Percentiles rank a stretch among this genome's conserved stretches.
Conservation (phyloP, 1,140 invertebrate species). For the Bradysia coprophila region DNA sequence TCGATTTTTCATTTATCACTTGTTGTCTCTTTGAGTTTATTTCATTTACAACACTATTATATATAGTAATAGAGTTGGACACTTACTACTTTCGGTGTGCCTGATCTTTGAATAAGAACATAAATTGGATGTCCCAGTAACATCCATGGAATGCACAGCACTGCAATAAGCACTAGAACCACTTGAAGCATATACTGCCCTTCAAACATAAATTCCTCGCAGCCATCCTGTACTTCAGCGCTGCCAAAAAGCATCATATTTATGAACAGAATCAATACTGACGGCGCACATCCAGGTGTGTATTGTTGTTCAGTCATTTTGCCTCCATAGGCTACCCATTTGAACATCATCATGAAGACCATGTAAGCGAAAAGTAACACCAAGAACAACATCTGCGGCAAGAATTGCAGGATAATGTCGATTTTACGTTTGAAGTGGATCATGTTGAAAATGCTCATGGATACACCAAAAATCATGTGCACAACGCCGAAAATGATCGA, state of each 20-base stretch:
- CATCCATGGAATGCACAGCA: constrained; percentile 83
- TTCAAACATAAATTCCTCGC: constrained; percentile 53
- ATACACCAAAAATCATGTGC: constrained; percentile 94
- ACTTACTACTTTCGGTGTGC: neutral
- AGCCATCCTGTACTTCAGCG: constrained; percentile 27
- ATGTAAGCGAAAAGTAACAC: constrained; percentile 84
- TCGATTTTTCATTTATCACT: too few species aligned
- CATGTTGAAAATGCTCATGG: constrained; percentile 79
- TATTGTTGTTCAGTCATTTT: constrained; percentile 24
- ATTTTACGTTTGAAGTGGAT: constrained; percentile 62
- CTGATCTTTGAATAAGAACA: constrained; percentile 19
- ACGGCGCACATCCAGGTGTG: constrained; percentile 58
- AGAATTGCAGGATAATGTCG: constrained; percentile 77
- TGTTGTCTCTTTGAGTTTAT: too few species aligned
- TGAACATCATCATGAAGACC: constrained; percentile 78
- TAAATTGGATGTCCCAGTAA: constrained; percentile 78
- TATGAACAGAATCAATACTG: constrained; percentile 76
- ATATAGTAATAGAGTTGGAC: neutral
- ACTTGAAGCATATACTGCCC: constrained; percentile 51
- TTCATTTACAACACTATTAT: too few species aligned
- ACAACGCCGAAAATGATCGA: constrained; percentile 90
- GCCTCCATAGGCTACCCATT: constrained; percentile 67
- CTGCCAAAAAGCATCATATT: constrained; percentile 75
- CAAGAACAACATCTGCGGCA: constrained; percentile 87
- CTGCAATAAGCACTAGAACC: constrained; percentile 49